These are phyloP conservation scores for Leptogaster cylindrica DNA, from an alignment of 2,888 invertebrate genomes.

Conservation along the genomic window DNA sequence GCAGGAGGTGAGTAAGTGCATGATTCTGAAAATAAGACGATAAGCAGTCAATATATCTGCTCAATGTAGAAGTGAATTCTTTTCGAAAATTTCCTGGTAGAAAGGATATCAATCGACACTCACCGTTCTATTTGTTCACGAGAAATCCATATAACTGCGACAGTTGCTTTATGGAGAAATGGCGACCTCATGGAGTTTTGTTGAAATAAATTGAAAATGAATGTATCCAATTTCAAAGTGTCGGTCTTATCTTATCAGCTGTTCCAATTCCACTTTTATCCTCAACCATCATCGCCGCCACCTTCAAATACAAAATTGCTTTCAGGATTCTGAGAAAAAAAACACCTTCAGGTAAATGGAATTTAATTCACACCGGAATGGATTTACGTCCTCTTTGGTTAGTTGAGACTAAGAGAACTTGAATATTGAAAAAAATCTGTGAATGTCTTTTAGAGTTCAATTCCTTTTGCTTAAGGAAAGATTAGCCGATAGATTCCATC, in stretches of 20 bases:
- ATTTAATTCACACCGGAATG: conserved; percentile 39
- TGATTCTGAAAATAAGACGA: neutral
- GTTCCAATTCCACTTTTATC: conserved; percentile 35
- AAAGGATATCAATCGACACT: conserved; percentile 30
- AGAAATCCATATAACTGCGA: conserved; percentile 19
- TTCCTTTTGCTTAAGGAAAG: conserved; percentile 37
- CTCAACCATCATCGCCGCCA: neutral
- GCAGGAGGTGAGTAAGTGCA: conserved; percentile 1
- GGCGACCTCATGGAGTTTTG: conserved; percentile 7
- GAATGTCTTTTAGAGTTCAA: conserved; percentile 21
- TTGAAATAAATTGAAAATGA: conserved; percentile 41
- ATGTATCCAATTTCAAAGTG: conserved; percentile 41
- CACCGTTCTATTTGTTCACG: conserved; percentile 31
- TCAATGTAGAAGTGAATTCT: conserved; percentile 12
- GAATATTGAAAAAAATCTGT: conserved; percentile 14
- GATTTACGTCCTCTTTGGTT: conserved; percentile 41
- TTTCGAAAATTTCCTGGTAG: conserved; percentile 14
- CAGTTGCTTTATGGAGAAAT: neutral
- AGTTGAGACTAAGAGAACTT: conserved; percentile 32
- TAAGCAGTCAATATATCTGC: neutral
- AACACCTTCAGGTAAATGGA: conserved; percentile 37
- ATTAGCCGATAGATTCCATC: neutral
- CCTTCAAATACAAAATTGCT: conserved; percentile 39
- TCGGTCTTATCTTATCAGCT: conserved; percentile 41
- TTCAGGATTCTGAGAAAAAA: conserved; percentile 36